Percentiles rank a stretch among this genome's conserved stretches.
Conservation (phyloP, 2,797 vertebrate species). For the Phrynocephalus forsythii region DNA sequence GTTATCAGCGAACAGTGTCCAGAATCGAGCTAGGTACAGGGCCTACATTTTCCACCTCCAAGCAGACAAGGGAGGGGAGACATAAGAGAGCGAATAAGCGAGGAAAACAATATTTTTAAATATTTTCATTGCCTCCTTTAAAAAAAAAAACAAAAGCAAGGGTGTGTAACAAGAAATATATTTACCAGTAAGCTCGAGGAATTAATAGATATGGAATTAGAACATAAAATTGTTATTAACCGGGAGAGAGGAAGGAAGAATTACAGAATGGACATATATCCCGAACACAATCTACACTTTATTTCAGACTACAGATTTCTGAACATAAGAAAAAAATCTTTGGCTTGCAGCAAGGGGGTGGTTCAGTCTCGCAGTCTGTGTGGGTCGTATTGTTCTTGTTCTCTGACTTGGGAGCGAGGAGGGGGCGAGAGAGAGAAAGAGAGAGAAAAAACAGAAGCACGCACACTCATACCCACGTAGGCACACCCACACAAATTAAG, state of each 20-base stretch:
- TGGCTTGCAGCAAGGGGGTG: conserved; percentile 91
- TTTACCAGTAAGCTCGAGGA: background rate
- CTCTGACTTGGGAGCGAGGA: conserved; percentile 12
- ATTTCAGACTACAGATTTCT: conserved; percentile 96
- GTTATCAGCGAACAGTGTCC: background rate
- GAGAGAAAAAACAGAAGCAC: conserved; percentile 33
- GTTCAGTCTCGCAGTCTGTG: conserved; percentile 84
- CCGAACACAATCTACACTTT: conserved; percentile 87
- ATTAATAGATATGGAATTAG: background rate
- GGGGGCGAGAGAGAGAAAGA: background rate
- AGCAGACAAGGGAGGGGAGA: too few relatives aligned
- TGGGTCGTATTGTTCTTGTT: conserved; percentile 72
- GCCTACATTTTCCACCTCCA: background rate
- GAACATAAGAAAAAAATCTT: conserved; percentile 98
- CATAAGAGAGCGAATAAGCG: background rate
- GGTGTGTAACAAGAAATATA: background rate
- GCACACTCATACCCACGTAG: conserved; percentile 64
- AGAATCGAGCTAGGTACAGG: background rate
- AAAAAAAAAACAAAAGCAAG: background rate
- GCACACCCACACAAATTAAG: conserved; percentile 18
- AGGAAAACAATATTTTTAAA: background rate
- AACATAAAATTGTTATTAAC: background rate
- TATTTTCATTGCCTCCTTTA: background rate
- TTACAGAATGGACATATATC: conserved; percentile 62
- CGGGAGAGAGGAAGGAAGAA: conserved; percentile 35